phyloP scores from a whole-genome alignment of 2,113 vertebrate species.

The Ctenodactylus gundi region DNA sequence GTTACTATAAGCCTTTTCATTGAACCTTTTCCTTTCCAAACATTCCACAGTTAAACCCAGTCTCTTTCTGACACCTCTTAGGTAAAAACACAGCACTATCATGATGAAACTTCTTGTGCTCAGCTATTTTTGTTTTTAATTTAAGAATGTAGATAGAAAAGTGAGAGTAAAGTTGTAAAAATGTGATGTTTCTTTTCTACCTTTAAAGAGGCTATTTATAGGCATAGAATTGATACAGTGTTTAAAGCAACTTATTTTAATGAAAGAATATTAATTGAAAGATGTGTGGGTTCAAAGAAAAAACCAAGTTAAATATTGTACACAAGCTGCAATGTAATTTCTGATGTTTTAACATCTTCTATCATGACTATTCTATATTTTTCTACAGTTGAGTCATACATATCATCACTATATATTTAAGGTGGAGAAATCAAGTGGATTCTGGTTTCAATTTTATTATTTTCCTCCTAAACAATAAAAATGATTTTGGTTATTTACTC shows the following conservation, averaged over 20 bases:
- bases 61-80: neutral
- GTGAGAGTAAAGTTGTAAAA: neutral
- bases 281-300: neutral
- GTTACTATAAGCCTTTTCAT: neutral
- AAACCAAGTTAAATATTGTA: neutral
- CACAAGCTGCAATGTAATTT: neutral
- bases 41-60: neutral
- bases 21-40: neutral
- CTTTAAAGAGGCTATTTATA: neutral
- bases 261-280: neutral
- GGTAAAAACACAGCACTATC: neutral
- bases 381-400: neutral
- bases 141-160: neutral
- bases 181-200: neutral
- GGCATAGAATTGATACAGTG: neutral
- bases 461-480: neutral
- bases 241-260: neutral
- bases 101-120: neutral
- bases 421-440: neutral
- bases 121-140: neutral
- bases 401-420: neutral
- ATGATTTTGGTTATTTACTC: neutral
- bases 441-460: neutral
- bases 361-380: neutral
- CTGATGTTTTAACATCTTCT: neutral